A percentile compares a stretch with the other conserved stretches of the same genome.
Conservation (phyloP, 2,888 invertebrate genomes). For the Cantharis lateralis region DNA sequence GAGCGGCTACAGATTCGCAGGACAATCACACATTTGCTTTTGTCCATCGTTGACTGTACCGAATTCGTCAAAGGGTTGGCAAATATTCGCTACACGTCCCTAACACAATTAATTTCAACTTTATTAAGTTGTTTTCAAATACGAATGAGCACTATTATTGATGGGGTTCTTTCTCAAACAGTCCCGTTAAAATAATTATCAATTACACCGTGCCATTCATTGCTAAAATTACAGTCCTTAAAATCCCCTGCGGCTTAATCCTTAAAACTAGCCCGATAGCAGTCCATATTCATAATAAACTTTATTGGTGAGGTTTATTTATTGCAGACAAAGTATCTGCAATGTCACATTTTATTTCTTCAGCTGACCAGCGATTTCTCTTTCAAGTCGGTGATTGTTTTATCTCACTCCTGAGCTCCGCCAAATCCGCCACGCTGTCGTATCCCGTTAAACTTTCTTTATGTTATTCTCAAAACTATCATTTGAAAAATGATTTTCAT, state of each 20-base stretch:
- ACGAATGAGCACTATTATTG: conserved; percentile 30
- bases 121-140: conserved; percentile 32
- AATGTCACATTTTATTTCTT: background rate
- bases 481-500: background rate
- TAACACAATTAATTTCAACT: conserved; percentile 45
- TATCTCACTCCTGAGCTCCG: conserved; percentile 40
- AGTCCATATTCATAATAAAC: background rate
- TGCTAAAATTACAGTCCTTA: too few relatives aligned
- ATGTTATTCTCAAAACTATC: background rate
- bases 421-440: conserved; percentile 40
- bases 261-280: background rate
- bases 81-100: conserved; percentile 49
- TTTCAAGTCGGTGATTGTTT: conserved; percentile 40
- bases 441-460: conserved; percentile 18
- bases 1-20: conserved; percentile 53
- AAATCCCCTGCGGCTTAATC: too few relatives aligned
- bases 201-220: background rate
- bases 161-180: conserved; percentile 12
- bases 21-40: conserved; percentile 52
- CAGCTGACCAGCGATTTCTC: conserved; percentile 41
- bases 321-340: conserved; percentile 18
- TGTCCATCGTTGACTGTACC: conserved; percentile 42
- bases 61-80: conserved; percentile 49
- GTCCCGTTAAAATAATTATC: background rate
- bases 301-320: background rate